Percentiles rank a stretch among this genome's conserved stretches.
phyloP scores from a whole-genome alignment of 1,140 invertebrate genomes.

The Trichoplusia ni region DNA sequence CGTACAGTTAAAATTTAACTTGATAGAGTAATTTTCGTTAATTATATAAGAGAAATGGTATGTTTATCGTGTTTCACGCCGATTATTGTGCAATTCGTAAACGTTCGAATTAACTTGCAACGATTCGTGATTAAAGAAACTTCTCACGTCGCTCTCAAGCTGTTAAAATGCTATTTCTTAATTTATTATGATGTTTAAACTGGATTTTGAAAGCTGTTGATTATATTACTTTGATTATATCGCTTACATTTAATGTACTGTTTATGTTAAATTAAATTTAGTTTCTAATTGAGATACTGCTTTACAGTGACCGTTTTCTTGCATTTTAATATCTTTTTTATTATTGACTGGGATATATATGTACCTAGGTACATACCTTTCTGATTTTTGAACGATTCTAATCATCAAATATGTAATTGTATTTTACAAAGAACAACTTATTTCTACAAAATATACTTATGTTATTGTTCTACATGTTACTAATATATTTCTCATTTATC shows the following conservation, averaged over 20 bases:
- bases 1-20: not conserved
- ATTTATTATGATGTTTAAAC: not conserved
- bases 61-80: constrained; percentile 18
- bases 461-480: not conserved
- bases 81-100: not conserved
- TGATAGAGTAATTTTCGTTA: constrained; percentile 18
- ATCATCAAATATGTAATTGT: too few relatives aligned
- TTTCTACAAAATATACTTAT: not conserved
- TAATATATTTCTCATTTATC: constrained; percentile 23
- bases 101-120: not conserved
- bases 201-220: not conserved
- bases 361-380: too few relatives aligned
- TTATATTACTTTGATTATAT: not conserved
- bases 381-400: too few relatives aligned
- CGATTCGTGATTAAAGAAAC: not conserved
- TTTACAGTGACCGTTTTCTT: too few relatives aligned
- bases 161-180: not conserved
- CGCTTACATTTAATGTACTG: too few relatives aligned
- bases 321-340: too few relatives aligned
- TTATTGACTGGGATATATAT: too few relatives aligned
- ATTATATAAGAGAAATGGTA: not conserved
- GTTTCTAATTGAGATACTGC: too few relatives aligned
- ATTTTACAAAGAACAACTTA: not conserved
- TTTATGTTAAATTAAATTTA: too few relatives aligned
- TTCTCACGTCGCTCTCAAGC: constrained; percentile 1